A percentile compares a stretch with the other conserved stretches of the same genome.
These are phyloP conservation scores for Deilephila elpenor DNA, from an alignment of 2,888 invertebrate species.

Conservation along the genomic window DNA sequence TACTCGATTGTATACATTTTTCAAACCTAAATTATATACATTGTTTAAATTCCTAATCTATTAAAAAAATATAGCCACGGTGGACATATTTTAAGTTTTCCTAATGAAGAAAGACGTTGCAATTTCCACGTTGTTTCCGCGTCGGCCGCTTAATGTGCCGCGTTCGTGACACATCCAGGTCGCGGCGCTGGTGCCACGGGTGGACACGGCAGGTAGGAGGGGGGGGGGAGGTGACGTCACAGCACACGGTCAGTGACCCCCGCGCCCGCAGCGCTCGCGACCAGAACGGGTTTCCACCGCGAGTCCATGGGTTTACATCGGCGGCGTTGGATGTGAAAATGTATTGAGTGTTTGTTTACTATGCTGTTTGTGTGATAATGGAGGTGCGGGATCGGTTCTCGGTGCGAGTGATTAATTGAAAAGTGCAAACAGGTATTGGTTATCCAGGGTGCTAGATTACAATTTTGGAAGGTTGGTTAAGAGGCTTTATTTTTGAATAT, in stretches of 20 bases:
- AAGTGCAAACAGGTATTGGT: background rate
- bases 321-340: slow-evolving; percentile 3
- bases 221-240: slow-evolving; percentile 15
- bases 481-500: background rate
- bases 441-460: background rate
- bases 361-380: background rate
- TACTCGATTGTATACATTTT: no score
- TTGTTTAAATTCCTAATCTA: background rate
- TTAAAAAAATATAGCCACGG: background rate
- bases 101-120: background rate
- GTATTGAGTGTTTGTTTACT: slow-evolving; percentile 4
- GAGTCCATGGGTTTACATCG: slow-evolving; percentile 9
- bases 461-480: background rate
- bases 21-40: no score
- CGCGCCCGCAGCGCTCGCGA: slow-evolving; percentile 7
- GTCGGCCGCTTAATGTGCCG: slow-evolving; percentile 15
- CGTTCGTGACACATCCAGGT: slow-evolving; percentile 24
- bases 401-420: no score
- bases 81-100: background rate
- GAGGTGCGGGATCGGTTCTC: background rate
- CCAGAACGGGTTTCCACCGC: slow-evolving; percentile 9
- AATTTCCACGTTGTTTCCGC: slow-evolving; percentile 21
- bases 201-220: background rate
- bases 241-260: slow-evolving; percentile 4
- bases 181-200: background rate